Base-by-base conservation (phyloP, 2,888 invertebrate species). In the Exocentrus adspersus region DNA sequence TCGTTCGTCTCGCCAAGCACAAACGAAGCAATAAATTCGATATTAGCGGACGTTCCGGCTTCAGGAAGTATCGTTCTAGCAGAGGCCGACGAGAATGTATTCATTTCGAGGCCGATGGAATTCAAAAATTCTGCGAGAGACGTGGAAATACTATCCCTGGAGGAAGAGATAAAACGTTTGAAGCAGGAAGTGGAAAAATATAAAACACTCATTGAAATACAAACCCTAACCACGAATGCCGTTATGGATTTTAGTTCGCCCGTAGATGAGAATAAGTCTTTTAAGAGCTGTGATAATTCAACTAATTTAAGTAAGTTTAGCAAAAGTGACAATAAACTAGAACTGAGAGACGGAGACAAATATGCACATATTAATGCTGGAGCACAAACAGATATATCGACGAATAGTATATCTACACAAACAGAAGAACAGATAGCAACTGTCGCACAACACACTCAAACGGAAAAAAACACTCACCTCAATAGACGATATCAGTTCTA, bases 171-270 rank as follows among this genome's bases (percentile, higher is more conserved):
- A n/a, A 86, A 86, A 64, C 82, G 86, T 69, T 82, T 85, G 61
- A 83, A 83, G 72, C 83, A 84, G 70, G 86, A 88, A 78, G 81
- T 87, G n/a, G 87, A 87, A 65, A 86, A 86, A 73, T 86, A 85
- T 74, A 85, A 85, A 76, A 87, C 87, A 1, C 77, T 88, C 41
- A 85, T 85, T 7, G 86, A 87, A 62, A 87, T 89, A 60, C 85
- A 86, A 68, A 80, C 84, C 52, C 79, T 88, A 43, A 86, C 87
- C 2, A 84, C 84, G 52, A 85, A 85, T 62, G 85, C 86, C 4
- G 81, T 85, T 24, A 82, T 84, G 60, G 87, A 87, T 76, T 86
- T 86, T 73, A 80, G 80, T 53, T 84, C 85, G 3, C 85, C 85
- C 1, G 77, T 78, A 9, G 77, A 78, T 61, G 82, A 82, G 68